These are phyloP conservation scores for Hydrophis major DNA, from an alignment of 2,797 vertebrate species.

Conservation along the genomic window DNA sequence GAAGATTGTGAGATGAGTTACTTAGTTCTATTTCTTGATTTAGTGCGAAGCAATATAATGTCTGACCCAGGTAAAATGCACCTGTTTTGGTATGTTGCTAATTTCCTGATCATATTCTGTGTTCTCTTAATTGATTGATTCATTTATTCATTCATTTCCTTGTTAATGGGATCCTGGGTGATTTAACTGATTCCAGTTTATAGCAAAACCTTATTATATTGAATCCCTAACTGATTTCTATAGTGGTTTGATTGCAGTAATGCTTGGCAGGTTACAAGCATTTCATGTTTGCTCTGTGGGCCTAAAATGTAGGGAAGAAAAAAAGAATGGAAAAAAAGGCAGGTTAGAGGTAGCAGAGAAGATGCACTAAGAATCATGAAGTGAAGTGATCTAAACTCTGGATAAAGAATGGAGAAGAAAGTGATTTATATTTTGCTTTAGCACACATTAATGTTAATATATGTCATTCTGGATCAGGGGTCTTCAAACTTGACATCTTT, in stretches of 20 bases:
- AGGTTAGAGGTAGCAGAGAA: too few relatives aligned
- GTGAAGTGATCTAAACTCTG: background rate
- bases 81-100: too few relatives aligned
- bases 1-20: background rate
- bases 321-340: background rate
- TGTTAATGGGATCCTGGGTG: background rate
- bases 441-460: background rate
- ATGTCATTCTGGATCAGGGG: background rate
- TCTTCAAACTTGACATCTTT: too few relatives aligned
- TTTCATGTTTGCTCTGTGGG: background rate
- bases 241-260: background rate
- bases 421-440: background rate
- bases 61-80: background rate
- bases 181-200: background rate
- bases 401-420: background rate
- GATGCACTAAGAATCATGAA: background rate
- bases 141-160: background rate
- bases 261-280: background rate
- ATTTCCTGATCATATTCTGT: background rate
- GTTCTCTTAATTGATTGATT: background rate
- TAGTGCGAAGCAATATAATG: background rate
- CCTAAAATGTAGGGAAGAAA: background rate
- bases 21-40: background rate
- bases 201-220: background rate
- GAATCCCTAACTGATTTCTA: background rate